Conservation (phyloP, 2,888 invertebrate genomes). For the Helobdella robusta region DNA sequence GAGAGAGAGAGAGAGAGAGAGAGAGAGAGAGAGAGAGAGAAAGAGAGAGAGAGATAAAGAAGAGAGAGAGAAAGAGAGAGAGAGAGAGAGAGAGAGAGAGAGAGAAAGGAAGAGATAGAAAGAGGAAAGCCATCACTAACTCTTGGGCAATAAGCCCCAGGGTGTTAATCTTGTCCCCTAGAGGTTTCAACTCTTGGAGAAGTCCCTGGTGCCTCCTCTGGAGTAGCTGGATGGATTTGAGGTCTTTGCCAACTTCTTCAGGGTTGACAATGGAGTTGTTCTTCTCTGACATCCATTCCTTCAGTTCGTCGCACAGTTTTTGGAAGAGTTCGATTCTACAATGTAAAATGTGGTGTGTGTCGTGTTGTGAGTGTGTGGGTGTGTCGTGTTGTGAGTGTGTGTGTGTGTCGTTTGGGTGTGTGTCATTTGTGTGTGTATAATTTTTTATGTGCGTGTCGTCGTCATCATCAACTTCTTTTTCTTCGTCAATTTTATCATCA, state of each 20-base stretch:
- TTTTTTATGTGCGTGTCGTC: no score
- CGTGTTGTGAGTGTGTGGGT: not conserved
- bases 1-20: no score
- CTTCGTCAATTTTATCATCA: no score
- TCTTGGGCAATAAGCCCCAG: constrained; percentile 77
- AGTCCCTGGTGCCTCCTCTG: constrained; percentile 54
- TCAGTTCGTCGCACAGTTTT: constrained; percentile 87
- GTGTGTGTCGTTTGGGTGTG: no score
- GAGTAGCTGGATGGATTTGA: constrained; percentile 65
- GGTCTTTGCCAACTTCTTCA: constrained; percentile 63
- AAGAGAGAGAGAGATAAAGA: no score
- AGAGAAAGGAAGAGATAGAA: no score
- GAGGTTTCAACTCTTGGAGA: constrained; percentile 84
- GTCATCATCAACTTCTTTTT: no score
- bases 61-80: no score
- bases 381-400: not conserved
- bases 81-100: not conserved
- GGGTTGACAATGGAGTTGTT: constrained; percentile 58
- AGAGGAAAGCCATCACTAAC: no score
- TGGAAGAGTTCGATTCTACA: constrained; percentile 83
- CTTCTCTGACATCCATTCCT: constrained; percentile 93
- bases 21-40: no score
- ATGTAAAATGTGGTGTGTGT: constrained; percentile 19
- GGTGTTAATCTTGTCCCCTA: constrained; percentile 78
- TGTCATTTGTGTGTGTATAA: no score